Evolutionary conservation across 2,888 invertebrate genomes (phyloP).

Genomic region (Vandiemenella viatica): DNA sequence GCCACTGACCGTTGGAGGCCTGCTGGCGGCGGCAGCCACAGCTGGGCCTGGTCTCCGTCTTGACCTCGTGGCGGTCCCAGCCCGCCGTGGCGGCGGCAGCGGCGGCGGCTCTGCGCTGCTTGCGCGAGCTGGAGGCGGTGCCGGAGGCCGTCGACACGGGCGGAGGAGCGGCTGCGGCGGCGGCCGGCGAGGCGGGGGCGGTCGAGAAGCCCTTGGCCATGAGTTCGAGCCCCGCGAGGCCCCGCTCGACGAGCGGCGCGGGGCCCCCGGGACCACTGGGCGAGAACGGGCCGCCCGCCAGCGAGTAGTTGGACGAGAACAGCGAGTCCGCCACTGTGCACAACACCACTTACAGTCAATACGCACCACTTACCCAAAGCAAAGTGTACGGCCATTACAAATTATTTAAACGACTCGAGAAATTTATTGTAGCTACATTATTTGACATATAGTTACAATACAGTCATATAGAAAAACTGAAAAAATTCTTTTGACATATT

Average conservation of each 20-base stretch:
- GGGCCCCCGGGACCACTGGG: constrained; percentile 47
- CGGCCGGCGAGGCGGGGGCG: background rate
- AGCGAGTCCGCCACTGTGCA: constrained; percentile 42
- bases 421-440: no score
- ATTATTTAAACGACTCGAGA: no score
- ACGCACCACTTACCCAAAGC: no score
- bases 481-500: no score
- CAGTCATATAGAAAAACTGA: no score
- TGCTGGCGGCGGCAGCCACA: constrained; percentile 12
- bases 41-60: constrained; percentile 12
- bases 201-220: constrained; percentile 31
- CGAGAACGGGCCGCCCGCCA: constrained; percentile 53
- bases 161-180: background rate
- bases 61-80: constrained; percentile 8
- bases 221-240: constrained; percentile 47
- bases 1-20: no score
- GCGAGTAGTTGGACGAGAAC: constrained; percentile 44
- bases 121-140: background rate
- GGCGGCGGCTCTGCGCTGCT: constrained; percentile 4
- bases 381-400: no score
- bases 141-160: background rate
- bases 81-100: background rate
- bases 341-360: no score
- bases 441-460: no score
- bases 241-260: constrained; percentile 24